Percentiles rank a stretch among this genome's conserved stretches.
Conservation (phyloP, 2,113 vertebrate genomes). For the Origma solitaria region DNA sequence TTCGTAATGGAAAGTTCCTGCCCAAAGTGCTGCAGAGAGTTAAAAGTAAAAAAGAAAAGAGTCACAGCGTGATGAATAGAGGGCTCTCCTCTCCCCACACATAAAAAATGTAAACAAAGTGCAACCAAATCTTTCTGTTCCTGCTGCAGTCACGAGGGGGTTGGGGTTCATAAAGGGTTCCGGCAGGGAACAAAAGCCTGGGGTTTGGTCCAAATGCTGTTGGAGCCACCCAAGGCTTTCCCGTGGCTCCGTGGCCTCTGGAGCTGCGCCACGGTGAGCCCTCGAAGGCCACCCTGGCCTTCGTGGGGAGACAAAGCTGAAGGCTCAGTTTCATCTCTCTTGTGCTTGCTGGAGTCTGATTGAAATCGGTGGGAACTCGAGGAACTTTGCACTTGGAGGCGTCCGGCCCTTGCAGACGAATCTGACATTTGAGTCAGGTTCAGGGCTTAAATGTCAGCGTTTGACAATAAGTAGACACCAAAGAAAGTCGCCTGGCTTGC, state of each 20-base stretch:
- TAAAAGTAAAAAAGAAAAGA: neutral
- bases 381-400: neutral
- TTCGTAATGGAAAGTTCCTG: neutral
- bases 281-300: constrained; percentile 33
- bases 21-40: neutral
- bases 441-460: constrained; percentile 14
- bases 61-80: neutral
- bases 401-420: neutral
- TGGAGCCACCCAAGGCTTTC: neutral
- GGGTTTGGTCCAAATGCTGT: constrained; percentile 1
- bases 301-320: neutral
- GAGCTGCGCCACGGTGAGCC: neutral
- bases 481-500: neutral
- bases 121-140: neutral
- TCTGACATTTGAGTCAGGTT: constrained; percentile 41
- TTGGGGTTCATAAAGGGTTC: neutral
- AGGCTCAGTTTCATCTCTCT: constrained; percentile 7
- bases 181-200: neutral
- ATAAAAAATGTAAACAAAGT: constrained; percentile 16
- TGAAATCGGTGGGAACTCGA: constrained; percentile 23
- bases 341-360: constrained; percentile 1
- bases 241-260: neutral
- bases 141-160: neutral
- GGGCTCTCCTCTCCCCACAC: neutral
- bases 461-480: constrained; percentile 1